phyloP scores from a whole-genome alignment of 2,888 invertebrate genomes.

The Gibbula magus region DNA sequence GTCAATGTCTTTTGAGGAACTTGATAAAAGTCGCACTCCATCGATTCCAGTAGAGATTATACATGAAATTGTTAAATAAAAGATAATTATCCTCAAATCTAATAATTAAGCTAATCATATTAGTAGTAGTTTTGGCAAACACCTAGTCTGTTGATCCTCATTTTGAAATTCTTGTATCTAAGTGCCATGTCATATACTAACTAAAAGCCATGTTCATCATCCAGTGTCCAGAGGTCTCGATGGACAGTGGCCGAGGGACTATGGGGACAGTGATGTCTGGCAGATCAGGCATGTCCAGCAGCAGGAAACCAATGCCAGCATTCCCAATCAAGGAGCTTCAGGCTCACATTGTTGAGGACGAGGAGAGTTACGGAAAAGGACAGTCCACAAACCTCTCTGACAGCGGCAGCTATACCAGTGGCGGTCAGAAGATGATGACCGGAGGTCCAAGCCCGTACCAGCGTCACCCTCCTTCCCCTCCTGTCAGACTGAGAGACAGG shows the following conservation, averaged over 20 bases:
- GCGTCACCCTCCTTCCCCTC: constrained; percentile 68
- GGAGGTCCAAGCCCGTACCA: constrained; percentile 33
- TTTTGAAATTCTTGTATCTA: too few relatives aligned
- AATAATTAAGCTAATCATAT: too few relatives aligned
- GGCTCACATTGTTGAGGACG: constrained; percentile 56
- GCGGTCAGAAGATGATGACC: constrained; percentile 22
- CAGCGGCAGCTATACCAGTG: neutral
- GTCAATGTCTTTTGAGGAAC: too few relatives aligned
- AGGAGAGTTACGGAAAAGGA: constrained; percentile 43
- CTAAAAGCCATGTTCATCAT: constrained; percentile 8
- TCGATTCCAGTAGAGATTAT: too few relatives aligned
- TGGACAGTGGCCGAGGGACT: constrained; percentile 73
- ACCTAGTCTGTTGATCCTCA: too few relatives aligned
- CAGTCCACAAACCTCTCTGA: constrained; percentile 11
- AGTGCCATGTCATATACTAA: too few relatives aligned
- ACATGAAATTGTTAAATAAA: too few relatives aligned
- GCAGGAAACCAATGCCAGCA: constrained; percentile 50
- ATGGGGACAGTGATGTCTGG: constrained; percentile 64
- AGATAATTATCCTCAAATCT: too few relatives aligned
- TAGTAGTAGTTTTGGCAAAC: too few relatives aligned
- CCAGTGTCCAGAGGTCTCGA: constrained; percentile 65
- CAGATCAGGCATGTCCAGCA: constrained; percentile 48
- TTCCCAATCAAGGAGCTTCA: constrained; percentile 46
- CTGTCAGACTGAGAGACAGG: constrained; percentile 66
- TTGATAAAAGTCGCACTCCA: too few relatives aligned